These are phyloP conservation scores for Allacma fusca DNA, from an alignment of 2,888 invertebrate genomes.

Conservation along the genomic window DNA sequence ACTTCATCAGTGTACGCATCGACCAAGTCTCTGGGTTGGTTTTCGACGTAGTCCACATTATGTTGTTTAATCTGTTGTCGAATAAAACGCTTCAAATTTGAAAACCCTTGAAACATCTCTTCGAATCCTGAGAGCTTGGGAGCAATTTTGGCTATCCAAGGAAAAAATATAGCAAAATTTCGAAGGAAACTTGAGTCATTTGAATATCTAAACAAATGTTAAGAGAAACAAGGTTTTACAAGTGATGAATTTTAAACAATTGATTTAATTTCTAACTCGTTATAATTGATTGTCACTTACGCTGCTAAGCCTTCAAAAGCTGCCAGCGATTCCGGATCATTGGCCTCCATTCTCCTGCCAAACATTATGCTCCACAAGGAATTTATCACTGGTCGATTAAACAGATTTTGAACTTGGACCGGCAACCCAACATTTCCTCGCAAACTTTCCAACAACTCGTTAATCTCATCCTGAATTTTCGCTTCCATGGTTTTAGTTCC, in stretches of 20 bases:
- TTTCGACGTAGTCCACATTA: neutral
- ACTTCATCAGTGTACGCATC: constrained; percentile 44
- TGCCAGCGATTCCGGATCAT: neutral
- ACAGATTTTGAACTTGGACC: neutral
- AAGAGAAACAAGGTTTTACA: neutral
- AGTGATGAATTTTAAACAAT: no score
- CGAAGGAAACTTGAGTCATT: no score
- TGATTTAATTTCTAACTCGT: no score
- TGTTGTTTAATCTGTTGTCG: neutral
- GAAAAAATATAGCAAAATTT: no score
- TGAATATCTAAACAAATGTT: no score
- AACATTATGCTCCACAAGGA: constrained; percentile 16
- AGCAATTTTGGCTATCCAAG: no score
- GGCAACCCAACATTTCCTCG: constrained; percentile 9
- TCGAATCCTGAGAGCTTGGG: constrained; percentile 25
- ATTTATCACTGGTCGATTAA: no score
- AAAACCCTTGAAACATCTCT: neutral
- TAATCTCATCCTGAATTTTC: constrained; percentile 44
- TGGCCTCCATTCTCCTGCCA: constrained; percentile 15
- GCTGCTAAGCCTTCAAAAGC: neutral
- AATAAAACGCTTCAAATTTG: neutral
- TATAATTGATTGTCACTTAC: neutral
- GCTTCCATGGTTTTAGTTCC: no score
- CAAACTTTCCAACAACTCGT: constrained; percentile 25
- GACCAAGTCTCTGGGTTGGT: neutral